These are phyloP conservation scores for Callyntrura sp. DNA, from an alignment of 2,888 invertebrate species.

Conservation along the genomic window DNA sequence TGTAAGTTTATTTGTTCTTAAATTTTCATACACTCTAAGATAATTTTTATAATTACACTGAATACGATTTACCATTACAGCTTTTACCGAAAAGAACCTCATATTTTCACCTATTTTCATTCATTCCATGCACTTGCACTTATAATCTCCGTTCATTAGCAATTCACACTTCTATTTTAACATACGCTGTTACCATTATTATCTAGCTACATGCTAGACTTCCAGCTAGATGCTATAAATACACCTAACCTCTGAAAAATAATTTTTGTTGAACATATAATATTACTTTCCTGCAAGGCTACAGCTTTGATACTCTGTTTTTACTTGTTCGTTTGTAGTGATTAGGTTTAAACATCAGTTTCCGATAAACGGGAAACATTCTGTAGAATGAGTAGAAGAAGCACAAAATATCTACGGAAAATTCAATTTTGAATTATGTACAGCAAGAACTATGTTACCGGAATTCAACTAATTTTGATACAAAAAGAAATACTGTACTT, in stretches of 20 bases:
- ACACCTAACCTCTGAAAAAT: constrained; percentile 36
- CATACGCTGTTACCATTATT: neutral
- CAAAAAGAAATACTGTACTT: too few relatives aligned
- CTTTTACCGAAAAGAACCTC: neutral
- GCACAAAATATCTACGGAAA: too few relatives aligned
- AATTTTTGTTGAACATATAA: constrained; percentile 29
- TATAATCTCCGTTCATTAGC: neutral
- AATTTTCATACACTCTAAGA: too few relatives aligned
- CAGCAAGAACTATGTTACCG: too few relatives aligned
- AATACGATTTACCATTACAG: neutral
- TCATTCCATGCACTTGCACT: neutral
- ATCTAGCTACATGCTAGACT: neutral
- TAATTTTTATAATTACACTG: too few relatives aligned
- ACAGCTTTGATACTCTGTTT: constrained; percentile 66
- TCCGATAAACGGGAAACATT: neutral
- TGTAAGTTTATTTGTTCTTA: too few relatives aligned
- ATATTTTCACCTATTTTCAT: neutral
- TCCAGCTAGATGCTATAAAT: neutral
- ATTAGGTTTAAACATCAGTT: neutral
- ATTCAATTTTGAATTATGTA: too few relatives aligned
- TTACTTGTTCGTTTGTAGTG: constrained; percentile 36
- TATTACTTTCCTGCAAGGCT: constrained; percentile 51
- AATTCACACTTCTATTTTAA: neutral
- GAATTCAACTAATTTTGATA: too few relatives aligned
- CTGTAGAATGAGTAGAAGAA: too few relatives aligned